Evolutionary conservation across 1,140 invertebrate species (phyloP).

Genomic region (Rhopalosiphum padi): DNA sequence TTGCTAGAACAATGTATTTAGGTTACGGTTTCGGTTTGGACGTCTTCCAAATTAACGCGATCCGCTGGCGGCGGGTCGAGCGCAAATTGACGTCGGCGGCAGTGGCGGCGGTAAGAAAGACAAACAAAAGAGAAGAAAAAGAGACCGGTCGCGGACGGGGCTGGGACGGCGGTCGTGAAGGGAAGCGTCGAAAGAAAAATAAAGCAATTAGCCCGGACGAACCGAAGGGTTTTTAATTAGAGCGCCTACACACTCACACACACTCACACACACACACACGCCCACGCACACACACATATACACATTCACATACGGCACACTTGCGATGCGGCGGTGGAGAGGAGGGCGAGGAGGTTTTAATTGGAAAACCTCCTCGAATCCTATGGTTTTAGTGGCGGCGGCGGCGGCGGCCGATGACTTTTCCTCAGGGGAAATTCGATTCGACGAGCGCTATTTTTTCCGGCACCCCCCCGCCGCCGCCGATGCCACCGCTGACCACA

Average conservation of each 20-base stretch:
- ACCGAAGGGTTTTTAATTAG: slow-evolving; percentile 58
- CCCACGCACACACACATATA: neutral
- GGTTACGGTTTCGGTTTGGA: slow-evolving; percentile 46
- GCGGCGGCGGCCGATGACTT: slow-evolving; percentile 52
- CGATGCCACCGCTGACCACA: too few relatives aligned
- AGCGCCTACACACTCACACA: slow-evolving; percentile 30
- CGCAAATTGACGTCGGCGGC: slow-evolving; percentile 44
- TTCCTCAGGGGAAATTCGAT: slow-evolving; percentile 57
- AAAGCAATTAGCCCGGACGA: slow-evolving; percentile 55
- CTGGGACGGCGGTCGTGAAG: neutral
- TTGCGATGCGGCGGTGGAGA: too few relatives aligned
- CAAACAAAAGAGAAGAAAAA: slow-evolving; percentile 46
- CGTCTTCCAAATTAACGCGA: slow-evolving; percentile 53
- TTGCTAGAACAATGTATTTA: slow-evolving; percentile 36
- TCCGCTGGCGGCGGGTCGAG: slow-evolving; percentile 46
- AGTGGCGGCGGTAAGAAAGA: slow-evolving; percentile 32
- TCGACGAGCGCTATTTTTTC: slow-evolving; percentile 47
- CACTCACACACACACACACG: neutral
- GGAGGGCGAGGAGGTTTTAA: slow-evolving; percentile 32
- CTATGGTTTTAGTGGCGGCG: slow-evolving; percentile 48
- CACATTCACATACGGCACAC: slow-evolving; percentile 37
- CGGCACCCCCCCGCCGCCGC: neutral
- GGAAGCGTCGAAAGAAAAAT: slow-evolving; percentile 56
- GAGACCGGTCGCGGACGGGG: neutral
- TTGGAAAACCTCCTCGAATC: slow-evolving; percentile 53